Conservation (phyloP, 2,113 vertebrate genomes). For the human region DNA sequence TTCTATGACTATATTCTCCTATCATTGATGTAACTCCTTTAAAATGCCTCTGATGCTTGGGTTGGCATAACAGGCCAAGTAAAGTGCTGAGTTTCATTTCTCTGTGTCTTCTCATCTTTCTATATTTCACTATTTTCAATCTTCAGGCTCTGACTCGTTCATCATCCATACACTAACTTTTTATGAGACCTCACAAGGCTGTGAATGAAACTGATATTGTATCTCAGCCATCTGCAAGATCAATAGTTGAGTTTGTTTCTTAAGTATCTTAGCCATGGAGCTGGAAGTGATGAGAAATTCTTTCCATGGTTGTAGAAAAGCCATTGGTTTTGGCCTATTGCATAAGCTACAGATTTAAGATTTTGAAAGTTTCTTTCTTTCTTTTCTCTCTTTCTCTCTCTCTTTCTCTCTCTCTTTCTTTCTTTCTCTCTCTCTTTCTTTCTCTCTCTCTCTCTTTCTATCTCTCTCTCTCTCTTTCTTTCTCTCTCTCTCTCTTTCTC, state of each 20-base stretch:
- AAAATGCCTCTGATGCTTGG: not conserved
- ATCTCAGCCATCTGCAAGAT: slow-evolving; percentile 10
- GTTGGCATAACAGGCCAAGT: fast-evolving
- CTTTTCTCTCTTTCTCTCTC: not conserved
- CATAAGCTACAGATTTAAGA: not conserved
- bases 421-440: fast-evolving
- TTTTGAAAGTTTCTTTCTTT: not conserved
- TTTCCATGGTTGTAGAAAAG: not conserved
- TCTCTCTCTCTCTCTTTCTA: fast-evolving
- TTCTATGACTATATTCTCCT: not conserved
- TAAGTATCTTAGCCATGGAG: not conserved
- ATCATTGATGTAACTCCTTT: not conserved
- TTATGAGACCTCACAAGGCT: slow-evolving; percentile 27
- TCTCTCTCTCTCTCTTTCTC: too few species aligned
- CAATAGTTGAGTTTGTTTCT: slow-evolving; percentile 48
- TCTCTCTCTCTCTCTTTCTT: too few species aligned
- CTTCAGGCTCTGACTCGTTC: not conserved
- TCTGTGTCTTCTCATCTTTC: not conserved
- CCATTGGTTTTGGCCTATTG: not conserved
- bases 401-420: fast-evolving
- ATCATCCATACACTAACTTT: slow-evolving; percentile 1
- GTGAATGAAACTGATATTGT: not conserved
- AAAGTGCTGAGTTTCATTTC: not conserved
- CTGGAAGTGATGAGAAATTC: not conserved
- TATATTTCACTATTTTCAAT: not conserved